Evolutionary conservation across 2,888 invertebrate species (phyloP), one percentile per base, ranked within the genome.

Genomic region (Patella ulyssiponensis): DNA sequence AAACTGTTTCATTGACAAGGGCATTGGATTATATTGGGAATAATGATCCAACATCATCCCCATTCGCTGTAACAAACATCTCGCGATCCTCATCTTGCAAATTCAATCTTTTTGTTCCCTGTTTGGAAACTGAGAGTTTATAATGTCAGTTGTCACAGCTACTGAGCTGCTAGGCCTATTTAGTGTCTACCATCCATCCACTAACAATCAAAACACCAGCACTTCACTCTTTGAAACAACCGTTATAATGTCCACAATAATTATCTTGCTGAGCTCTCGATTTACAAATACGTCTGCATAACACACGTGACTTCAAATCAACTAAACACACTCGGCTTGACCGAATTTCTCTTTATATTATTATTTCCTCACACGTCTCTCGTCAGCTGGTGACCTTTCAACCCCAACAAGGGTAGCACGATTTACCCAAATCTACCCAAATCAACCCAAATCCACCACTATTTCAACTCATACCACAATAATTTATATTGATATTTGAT

Each of bases 1-100:
- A 93, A 98, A 98, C 92, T 98, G 97, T 92, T 98, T 97, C 90
- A 98, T 98, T 83, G 98, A 97, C 81, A 98, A 93, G 86, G 98
- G 97, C 81, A 97, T 97, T 75, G 98, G 98, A 92, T 97, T 97
- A 93, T 97, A 98, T 91, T 97, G 96, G 3, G 98, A 97, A 92
- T 98, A 98, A 56, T 85, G 80, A 75, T 88, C 88, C 75, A 87
- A 71, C 53, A 81, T 71, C 27, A 74, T 27, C 12, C 76, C 76
- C n/a, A 82, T 56, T 44, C 80, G 71, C 71, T 79, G 82, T 7
- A 78, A 58, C 33, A 51, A 70, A 27, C 70, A 71, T 17, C 76
- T 71, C 11, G 78, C 52, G 14, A 77, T 44, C 70, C 79, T 81
- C 80, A 81, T 79, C 44, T 76, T 77, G 73, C 4, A 33, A 2